Conservation (phyloP, 2,797 vertebrate genomes). For the Myotis myotis region DNA sequence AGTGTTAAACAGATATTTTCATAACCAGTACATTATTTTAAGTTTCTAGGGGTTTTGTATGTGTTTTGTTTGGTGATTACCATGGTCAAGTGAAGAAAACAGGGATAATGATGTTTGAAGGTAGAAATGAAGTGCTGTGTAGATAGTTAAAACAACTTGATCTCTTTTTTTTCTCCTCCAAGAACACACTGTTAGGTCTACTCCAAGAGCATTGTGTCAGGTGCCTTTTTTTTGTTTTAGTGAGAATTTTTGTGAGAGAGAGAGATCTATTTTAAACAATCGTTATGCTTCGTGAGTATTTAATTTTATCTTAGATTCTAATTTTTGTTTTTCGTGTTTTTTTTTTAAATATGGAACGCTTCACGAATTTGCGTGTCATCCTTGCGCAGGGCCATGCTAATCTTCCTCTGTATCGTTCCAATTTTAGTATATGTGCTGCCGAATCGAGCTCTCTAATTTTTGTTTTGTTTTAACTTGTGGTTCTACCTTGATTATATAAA, state of each 20-base stretch:
- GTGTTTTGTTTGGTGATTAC: conserved; percentile 39
- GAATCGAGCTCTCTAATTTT: background rate
- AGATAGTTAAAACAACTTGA: background rate
- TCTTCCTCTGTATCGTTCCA: no score
- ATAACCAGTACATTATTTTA: background rate
- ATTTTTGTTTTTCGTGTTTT: background rate
- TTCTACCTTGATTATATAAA: background rate
- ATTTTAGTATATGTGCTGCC: no score
- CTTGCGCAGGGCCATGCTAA: no score
- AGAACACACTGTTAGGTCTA: background rate
- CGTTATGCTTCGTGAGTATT: conserved; percentile 25
- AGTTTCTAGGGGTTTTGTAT: background rate
- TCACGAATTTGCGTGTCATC: no score
- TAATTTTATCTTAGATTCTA: conserved; percentile 26
- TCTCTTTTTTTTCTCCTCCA: background rate
- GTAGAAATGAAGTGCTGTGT: background rate
- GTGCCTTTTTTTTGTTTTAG: background rate
- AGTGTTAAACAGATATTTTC: background rate
- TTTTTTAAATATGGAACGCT: background rate
- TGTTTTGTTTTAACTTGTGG: background rate
- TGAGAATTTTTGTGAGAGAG: conserved; percentile 38
- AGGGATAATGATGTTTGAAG: background rate
- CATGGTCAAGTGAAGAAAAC: conserved; percentile 14
- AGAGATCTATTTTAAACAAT: background rate
- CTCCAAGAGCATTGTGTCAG: background rate